phyloP scores from a whole-genome alignment of 1,140 invertebrate species.

The Atta texana region DNA sequence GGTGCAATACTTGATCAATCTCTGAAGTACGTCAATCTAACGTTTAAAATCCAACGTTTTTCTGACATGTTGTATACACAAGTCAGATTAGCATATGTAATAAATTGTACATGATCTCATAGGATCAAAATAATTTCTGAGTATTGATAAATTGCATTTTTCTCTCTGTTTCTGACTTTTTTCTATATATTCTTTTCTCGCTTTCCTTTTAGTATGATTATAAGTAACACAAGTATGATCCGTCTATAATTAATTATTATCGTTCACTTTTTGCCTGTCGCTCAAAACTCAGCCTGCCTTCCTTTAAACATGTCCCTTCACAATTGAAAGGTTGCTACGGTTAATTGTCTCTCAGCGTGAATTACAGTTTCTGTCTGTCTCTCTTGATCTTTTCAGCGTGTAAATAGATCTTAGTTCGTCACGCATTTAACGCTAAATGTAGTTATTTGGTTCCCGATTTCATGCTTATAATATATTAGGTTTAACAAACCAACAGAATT shows the following conservation, averaged over 20 bases:
- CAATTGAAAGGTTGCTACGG: constrained; percentile 13
- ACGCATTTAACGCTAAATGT: constrained; percentile 24
- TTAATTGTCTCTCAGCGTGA: constrained; percentile 28
- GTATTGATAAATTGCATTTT: constrained; percentile 40
- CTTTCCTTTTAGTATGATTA: constrained; percentile 39
- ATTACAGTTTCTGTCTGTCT: constrained; percentile 48
- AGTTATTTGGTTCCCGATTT: constrained; percentile 7
- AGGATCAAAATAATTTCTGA: constrained; percentile 14
- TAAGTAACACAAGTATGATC: constrained; percentile 55
- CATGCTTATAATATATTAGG: constrained; percentile 3
- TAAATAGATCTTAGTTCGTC: constrained; percentile 14
- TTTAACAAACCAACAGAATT: constrained; percentile 23
- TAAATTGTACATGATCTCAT: neutral
- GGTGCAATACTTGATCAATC: constrained; percentile 54
- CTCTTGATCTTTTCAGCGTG: constrained; percentile 35
- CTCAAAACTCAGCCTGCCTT: constrained; percentile 58
- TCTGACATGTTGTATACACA: neutral
- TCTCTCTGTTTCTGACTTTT: neutral
- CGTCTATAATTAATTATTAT: constrained; percentile 61
- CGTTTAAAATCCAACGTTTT: neutral
- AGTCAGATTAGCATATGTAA: constrained; percentile 16
- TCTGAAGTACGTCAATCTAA: constrained; percentile 1
- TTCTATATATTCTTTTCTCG: constrained; percentile 39
- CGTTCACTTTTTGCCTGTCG: constrained; percentile 54
- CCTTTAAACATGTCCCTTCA: constrained; percentile 33